Evolutionary conservation across 1,140 invertebrate species (phyloP).

Genomic region (Solenopsis invicta): DNA sequence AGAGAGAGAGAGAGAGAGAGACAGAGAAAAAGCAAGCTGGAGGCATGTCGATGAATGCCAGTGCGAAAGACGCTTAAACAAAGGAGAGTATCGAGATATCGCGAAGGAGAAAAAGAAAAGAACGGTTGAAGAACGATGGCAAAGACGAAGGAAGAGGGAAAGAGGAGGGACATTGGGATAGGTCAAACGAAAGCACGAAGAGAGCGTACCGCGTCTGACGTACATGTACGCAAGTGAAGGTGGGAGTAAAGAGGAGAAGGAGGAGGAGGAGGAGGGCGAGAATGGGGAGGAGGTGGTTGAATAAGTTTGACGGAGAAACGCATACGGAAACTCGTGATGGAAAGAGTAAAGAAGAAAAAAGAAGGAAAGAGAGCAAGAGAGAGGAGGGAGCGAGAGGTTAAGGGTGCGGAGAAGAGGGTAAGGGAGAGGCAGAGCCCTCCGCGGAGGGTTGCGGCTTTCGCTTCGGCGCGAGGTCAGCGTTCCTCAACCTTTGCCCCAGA

Average conservation of each 20-base stretch:
- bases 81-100: conserved; percentile 33
- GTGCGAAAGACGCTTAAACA: conserved; percentile 13
- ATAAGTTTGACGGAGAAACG: conserved; percentile 51
- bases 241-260: background rate
- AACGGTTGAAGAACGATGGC: background rate
- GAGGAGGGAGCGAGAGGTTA: background rate
- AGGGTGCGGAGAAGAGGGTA: conserved; percentile 22
- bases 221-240: conserved; percentile 14
- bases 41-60: conserved; percentile 23
- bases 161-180: conserved; percentile 77
- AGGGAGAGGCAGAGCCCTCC: conserved; percentile 18
- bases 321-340: background rate
- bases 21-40: background rate
- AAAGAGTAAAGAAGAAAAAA: conserved; percentile 63
- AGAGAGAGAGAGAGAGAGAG: conserved; percentile 48
- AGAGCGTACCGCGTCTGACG: conserved; percentile 69
- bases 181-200: conserved; percentile 80
- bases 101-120: conserved; percentile 44
- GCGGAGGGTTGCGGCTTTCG: conserved; percentile 69
- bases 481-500: conserved; percentile 87
- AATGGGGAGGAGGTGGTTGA: conserved; percentile 11
- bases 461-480: conserved; percentile 76
- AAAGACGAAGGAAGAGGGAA: conserved; percentile 13
- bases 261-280: conserved; percentile 23
- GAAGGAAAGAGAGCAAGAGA: background rate